Base-by-base conservation (phyloP, 1,140 invertebrate genomes). In the Pseudomyrmex concolor region DNA sequence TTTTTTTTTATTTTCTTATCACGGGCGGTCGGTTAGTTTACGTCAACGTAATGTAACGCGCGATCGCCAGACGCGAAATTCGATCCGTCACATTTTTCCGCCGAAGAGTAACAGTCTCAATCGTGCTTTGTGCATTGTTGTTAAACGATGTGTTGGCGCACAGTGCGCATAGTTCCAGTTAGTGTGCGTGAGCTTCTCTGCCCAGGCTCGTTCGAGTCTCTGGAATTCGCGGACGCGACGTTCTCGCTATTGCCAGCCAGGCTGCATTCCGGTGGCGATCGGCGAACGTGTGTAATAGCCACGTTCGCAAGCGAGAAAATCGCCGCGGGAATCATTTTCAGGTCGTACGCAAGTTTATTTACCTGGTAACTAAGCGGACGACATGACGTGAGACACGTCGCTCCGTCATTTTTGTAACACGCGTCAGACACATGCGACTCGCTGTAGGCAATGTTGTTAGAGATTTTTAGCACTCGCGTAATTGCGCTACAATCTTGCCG, bases 251-350 rank as follows among this genome's bases (percentile, higher is more conserved):
- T 25, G 66, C 54, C 54, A 59, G 76, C 43, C 66, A 60, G 43
- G 76, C n/a, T 45, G 76, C 76, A 80, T 80, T 80, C 76, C 76
- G 66, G 19, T 48, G 60, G 60, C 64, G 51, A 68, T 67, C 62
- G 62, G 63, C 59, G 72, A 74, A 45, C 76, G 22, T 66, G 43
- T 59, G 43, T 68, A 68, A 68, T 51, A 25, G 1, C 13, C 19
- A 19, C 43, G 64, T 68, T 78, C 17, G 63, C 64, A 22, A 59
- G 54, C 66, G 66, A 80, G 76, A 80, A 80, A 80, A 80, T 19
- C 76, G 76, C 76, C 76, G 76, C 66, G 15, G 66, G 76, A 80
- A 60, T 80, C 66, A 45, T 80, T 71, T 80, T 59, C 76, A 80
- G 54, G 45, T 80, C 54, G 54, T 78, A 59, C 12, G 76, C 73